Percentiles rank a stretch among this genome's conserved stretches.
These are phyloP conservation scores for Petaurus breviceps DNA, from an alignment of 2,113 vertebrate species.

Conservation along the genomic window DNA sequence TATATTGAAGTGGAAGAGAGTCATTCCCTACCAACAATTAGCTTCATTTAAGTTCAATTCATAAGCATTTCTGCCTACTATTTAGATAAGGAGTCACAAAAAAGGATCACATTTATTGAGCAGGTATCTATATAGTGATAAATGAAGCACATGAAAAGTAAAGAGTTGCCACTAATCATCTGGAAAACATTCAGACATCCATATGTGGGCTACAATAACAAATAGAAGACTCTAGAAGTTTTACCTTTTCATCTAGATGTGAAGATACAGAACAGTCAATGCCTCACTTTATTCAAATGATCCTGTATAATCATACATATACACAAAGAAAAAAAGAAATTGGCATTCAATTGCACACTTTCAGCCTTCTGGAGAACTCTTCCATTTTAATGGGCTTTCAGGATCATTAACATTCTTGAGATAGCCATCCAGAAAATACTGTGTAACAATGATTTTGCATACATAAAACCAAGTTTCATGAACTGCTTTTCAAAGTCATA, in stretches of 20 bases:
- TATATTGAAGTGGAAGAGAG: background rate
- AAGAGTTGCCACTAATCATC: constrained; percentile 46
- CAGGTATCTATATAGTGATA: constrained; percentile 1
- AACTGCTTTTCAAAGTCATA: constrained; percentile 4
- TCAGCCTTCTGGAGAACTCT: background rate
- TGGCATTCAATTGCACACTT: background rate
- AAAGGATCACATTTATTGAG: background rate
- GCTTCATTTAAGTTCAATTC: constrained; percentile 13
- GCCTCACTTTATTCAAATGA: constrained; percentile 22
- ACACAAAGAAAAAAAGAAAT: background rate
- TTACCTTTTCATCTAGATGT: constrained; percentile 38
- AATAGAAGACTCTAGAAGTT: constrained; percentile 21
- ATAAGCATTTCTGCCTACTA: background rate
- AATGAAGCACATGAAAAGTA: constrained; percentile 39
- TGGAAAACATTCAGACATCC: constrained; percentile 64
- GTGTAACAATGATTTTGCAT: background rate
- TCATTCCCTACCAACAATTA: background rate
- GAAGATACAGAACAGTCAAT: background rate
- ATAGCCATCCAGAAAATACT: background rate
- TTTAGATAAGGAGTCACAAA: background rate
- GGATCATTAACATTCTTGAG: background rate
- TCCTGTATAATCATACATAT: background rate
- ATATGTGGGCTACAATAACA: constrained; percentile 58
- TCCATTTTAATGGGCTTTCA: background rate
- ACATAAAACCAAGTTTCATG: background rate